Evolutionary conservation across 2,888 invertebrate species (phyloP).

Genomic region (Lepidonotus clava): DNA sequence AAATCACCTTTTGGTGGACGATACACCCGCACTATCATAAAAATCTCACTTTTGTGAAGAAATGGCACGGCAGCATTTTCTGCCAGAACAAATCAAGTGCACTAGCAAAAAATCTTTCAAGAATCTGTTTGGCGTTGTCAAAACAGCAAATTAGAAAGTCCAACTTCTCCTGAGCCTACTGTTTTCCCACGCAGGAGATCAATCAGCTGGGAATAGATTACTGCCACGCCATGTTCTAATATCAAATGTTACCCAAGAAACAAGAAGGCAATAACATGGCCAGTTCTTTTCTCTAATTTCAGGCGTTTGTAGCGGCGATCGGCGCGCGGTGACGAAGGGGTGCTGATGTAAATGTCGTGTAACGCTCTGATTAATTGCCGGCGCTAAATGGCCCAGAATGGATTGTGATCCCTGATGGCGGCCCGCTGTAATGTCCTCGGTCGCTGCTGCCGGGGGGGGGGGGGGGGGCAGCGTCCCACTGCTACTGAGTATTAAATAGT

Average conservation of each 20-base stretch:
- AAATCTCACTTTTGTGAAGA: too few relatives aligned
- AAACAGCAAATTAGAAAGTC: too few relatives aligned
- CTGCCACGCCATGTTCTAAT: neutral
- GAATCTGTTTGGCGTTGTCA: too few relatives aligned
- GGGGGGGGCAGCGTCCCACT: neutral
- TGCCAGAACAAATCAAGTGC: too few relatives aligned
- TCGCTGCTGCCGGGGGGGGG: neutral
- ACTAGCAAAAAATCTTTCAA: too few relatives aligned
- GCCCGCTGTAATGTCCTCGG: neutral
- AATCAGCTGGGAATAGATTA: neutral
- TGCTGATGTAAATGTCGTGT: conserved; percentile 12
- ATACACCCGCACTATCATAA: too few relatives aligned
- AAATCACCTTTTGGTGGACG: too few relatives aligned
- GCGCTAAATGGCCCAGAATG: conserved; percentile 2
- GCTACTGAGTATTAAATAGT: neutral
- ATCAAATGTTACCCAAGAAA: neutral
- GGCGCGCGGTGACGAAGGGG: neutral
- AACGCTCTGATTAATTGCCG: neutral
- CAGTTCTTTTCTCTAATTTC: neutral
- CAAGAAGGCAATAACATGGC: neutral
- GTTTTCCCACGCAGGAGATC: too few relatives aligned
- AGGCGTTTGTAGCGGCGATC: neutral
- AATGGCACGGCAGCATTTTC: too few relatives aligned
- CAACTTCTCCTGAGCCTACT: too few relatives aligned
- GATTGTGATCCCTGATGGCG: neutral